These are phyloP conservation scores for Euclidia mi DNA, from an alignment of 2,888 invertebrate species.

Conservation along the genomic window DNA sequence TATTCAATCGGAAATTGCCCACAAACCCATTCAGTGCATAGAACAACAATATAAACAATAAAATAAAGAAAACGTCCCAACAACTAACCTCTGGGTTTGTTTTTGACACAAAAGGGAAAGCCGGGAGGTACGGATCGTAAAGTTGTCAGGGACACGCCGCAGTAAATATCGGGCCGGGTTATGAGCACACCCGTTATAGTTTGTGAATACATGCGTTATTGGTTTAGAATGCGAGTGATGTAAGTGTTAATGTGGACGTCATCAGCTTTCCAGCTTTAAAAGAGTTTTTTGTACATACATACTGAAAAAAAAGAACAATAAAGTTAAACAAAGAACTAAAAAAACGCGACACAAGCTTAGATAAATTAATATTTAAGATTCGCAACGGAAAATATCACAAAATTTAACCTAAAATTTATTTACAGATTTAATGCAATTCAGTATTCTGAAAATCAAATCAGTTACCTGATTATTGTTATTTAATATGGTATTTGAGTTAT, in stretches of 20 bases:
- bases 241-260: not conserved
- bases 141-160: slow-evolving; percentile 64
- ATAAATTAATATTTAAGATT: no score
- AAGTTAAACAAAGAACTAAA: no score
- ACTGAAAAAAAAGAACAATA: no score
- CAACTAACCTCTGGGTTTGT: slow-evolving; percentile 58
- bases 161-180: slow-evolving; percentile 63
- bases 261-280: no score
- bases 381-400: no score
- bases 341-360: no score
- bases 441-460: no score
- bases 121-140: slow-evolving; percentile 57
- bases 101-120: slow-evolving; percentile 61
- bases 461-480: no score
- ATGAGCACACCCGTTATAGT: slow-evolving; percentile 37
- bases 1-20: slow-evolving; percentile 50
- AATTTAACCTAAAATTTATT: no score
- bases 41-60: slow-evolving; percentile 55
- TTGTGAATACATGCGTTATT: slow-evolving; percentile 36
- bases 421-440: no score
- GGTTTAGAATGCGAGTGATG: slow-evolving; percentile 2
- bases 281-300: no score
- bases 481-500: no score
- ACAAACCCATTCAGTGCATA: slow-evolving; percentile 49
- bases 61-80: slow-evolving; percentile 64